Conservation (phyloP, 2,888 invertebrate genomes). For the Ennomos fuscantarius region DNA sequence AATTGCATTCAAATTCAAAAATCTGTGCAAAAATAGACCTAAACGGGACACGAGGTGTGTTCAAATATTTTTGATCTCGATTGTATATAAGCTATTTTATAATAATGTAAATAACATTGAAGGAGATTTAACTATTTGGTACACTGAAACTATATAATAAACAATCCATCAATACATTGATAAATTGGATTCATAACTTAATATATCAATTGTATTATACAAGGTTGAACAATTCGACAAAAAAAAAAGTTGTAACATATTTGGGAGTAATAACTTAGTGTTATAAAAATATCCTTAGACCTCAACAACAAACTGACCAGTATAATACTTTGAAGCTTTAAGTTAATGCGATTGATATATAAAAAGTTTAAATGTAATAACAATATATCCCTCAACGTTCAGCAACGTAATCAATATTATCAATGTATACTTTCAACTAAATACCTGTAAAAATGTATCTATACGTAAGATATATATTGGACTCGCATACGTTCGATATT, state of each 20-base stretch:
- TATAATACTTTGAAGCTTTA: too few relatives aligned
- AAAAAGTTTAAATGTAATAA: constrained; percentile 54
- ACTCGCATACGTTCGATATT: constrained; percentile 62
- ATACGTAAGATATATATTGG: constrained; percentile 57
- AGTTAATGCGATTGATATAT: constrained; percentile 49
- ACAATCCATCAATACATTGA: constrained; percentile 13
- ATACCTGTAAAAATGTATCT: constrained; percentile 52
- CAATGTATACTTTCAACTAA: constrained; percentile 60
- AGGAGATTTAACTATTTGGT: constrained; percentile 20
- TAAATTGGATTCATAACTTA: constrained; percentile 10
- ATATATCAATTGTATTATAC: constrained; percentile 12
- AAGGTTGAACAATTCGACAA: not conserved
- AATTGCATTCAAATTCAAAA: not conserved
- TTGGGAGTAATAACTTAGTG: too few relatives aligned
- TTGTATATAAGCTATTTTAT: constrained; percentile 18
- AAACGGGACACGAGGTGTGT: constrained; percentile 8
- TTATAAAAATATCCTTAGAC: too few relatives aligned
- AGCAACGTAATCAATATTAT: constrained; percentile 73
- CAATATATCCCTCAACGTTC: constrained; percentile 66
- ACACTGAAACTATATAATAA: constrained; percentile 13
- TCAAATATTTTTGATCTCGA: constrained; percentile 29
- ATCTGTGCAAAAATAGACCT: not conserved
- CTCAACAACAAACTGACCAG: too few relatives aligned
- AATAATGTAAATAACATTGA: constrained; percentile 19
- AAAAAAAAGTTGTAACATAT: not conserved